These are phyloP conservation scores for Sialia sialis DNA, from an alignment of 2,113 vertebrate species.

Conservation along the genomic window DNA sequence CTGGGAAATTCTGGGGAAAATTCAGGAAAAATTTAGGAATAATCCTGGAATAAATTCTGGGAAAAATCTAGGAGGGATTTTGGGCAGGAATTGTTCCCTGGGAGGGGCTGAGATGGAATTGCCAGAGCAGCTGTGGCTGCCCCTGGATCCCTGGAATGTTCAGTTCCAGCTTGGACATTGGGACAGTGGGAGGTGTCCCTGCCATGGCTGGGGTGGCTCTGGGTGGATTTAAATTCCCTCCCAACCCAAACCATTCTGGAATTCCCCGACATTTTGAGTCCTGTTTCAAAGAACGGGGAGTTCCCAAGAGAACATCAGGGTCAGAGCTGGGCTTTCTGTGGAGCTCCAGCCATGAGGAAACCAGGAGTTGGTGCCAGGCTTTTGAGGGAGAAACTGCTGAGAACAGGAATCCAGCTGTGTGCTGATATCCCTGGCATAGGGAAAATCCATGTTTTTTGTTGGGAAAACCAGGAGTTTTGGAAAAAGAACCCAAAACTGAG, in stretches of 20 bases:
- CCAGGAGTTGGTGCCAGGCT: not conserved
- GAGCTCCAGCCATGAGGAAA: not conserved
- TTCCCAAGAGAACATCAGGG: not conserved
- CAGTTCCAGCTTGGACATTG: no score
- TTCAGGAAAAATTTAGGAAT: no score
- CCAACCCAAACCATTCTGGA: not conserved
- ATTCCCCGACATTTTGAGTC: not conserved
- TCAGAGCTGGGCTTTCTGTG: not conserved
- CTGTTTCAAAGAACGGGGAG: not conserved
- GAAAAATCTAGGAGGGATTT: no score
- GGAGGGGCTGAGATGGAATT: no score
- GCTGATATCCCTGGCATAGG: not conserved
- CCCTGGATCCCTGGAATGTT: no score
- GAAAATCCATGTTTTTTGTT: not conserved
- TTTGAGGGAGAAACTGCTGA: not conserved
- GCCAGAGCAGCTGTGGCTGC: no score
- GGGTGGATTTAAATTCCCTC: no score
- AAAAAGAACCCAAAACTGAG: not conserved
- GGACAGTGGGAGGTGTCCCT: no score
- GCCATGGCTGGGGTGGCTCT: rapidly evolving
- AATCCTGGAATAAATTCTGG: no score
- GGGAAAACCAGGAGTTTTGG: not conserved
- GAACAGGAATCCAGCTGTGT: not conserved
- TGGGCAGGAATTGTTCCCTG: no score
- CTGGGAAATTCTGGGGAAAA: no score